A percentile compares a stretch with the other conserved stretches of the same genome.
Conservation (phyloP, 2,113 vertebrate species). For the Passer montanus region DNA sequence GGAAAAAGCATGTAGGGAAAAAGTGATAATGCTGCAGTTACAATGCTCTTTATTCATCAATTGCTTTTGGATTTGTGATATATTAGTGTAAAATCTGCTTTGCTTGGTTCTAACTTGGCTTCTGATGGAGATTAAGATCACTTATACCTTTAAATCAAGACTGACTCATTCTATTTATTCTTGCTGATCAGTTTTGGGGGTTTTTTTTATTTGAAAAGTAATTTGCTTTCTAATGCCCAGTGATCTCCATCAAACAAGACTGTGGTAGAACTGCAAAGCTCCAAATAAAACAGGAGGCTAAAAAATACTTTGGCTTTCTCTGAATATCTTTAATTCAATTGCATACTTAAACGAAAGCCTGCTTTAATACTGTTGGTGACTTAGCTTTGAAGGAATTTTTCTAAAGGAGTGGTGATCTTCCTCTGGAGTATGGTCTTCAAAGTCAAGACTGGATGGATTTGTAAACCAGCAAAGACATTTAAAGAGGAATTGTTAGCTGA, state of each 20-base stretch:
- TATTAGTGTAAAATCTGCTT: background rate
- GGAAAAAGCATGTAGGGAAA: background rate
- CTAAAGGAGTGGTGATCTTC: background rate
- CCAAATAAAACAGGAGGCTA: background rate
- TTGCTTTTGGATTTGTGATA: background rate
- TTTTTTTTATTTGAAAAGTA: background rate
- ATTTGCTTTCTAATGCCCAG: background rate
- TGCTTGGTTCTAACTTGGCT: background rate
- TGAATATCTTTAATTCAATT: background rate
- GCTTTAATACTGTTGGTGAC: background rate
- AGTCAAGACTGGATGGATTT: background rate
- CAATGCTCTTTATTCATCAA: background rate
- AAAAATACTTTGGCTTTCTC: background rate
- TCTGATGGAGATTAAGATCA: background rate
- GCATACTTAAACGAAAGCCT: background rate
- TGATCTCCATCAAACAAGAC: background rate
- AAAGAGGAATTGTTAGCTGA: background rate
- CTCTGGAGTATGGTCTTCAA: background rate
- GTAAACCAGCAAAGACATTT: background rate
- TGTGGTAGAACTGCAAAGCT: background rate
- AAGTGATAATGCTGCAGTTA: background rate
- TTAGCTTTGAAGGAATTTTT: background rate
- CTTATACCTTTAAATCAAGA: background rate
- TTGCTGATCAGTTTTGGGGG: background rate
- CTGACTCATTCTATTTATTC: background rate